Evolutionary conservation across 2,113 vertebrate genomes (phyloP), one percentile per base, ranked within the genome.

Genomic region (Ceuthmochares aereus): DNA sequence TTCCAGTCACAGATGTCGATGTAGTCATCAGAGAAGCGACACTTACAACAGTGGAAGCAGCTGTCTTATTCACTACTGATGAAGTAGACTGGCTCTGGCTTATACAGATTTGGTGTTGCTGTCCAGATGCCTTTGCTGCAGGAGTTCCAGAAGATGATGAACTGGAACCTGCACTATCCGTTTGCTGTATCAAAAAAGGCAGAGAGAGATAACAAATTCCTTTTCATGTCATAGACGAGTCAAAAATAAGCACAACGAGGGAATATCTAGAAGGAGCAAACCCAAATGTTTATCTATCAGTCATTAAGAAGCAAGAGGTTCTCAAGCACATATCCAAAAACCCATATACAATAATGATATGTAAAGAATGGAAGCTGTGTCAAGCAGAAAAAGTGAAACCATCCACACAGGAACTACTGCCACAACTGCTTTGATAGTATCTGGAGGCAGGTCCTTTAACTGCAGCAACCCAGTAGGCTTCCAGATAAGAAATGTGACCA

Each of bases 21-120:
- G 98, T 79, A 60, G 98, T 95, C 84, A 98, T 98, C 95, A 99
- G 95, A 54, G 99, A 99, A 4, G 98, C 96, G 70, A 98, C 97
- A 29, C 96, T 97, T 93, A 98, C 94, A 43, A 98, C 97, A 32
- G 97, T 72, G 25, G 98, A 96, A 43, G 97, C 16, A 3, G 93
- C 51, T 30, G 96, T 77, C 80, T 98, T 98, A 87, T 88, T 98
- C 66, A 95, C 82, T 16, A 74, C 96, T 69, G 97, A 12, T 4
- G 97, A 64, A 83, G 92, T 14, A 12, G 97, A 37, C 68, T 97
- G 97, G 47, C 88, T 96, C 90, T 91, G 97, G 91, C 84, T 97
- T 70, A 97, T 58, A 95, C 97, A 96, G 60, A 97, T 95, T n/a
- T 97, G 95, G 8, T 96, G 97, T 1, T 98, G 98, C 63, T 98